A percentile compares a stretch with the other conserved stretches of the same genome.
Evolutionary conservation across 2,113 vertebrate species (phyloP).

Genomic region (Syngnathus floridae): DNA sequence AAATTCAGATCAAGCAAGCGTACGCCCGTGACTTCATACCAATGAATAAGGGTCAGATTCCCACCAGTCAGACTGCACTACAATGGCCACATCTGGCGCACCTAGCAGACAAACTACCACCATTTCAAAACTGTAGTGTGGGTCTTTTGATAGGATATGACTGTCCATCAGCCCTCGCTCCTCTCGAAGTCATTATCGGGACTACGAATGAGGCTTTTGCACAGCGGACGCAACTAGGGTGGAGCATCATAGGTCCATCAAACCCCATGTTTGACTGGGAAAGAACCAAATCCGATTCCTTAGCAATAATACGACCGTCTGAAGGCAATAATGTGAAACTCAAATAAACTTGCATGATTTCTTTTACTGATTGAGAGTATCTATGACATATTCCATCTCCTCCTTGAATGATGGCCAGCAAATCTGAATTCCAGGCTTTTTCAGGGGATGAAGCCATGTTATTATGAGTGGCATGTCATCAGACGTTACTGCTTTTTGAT

Average conservation of each 20-base stretch:
- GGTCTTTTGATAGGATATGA: constrained; percentile 18
- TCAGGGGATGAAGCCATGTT: neutral
- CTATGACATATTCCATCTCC: neutral
- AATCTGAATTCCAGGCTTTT: neutral
- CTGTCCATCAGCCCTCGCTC: constrained; percentile 15
- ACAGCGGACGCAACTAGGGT: constrained; percentile 1
- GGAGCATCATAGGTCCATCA: constrained; percentile 5
- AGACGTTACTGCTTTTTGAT: no score
- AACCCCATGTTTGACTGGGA: constrained; percentile 1
- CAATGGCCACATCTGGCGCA: constrained; percentile 25
- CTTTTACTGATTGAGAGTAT: neutral
- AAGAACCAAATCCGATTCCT: neutral
- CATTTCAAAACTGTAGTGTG: constrained; percentile 19
- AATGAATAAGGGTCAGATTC: constrained; percentile 10
- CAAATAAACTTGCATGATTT: neutral
- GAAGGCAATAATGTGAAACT: neutral
- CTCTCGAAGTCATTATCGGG: constrained; percentile 1
- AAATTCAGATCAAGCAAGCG: constrained; percentile 5
- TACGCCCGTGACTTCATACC: constrained; percentile 27
- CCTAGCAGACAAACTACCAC: neutral
- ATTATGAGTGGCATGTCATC: no score
- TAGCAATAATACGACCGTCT: neutral
- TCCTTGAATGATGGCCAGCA: neutral
- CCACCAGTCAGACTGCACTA: constrained; percentile 8
- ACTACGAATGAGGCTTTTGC: constrained; percentile 6